Evolutionary conservation across 2,797 vertebrate species (phyloP).

Genomic region (Rhynchotus rufescens): DNA sequence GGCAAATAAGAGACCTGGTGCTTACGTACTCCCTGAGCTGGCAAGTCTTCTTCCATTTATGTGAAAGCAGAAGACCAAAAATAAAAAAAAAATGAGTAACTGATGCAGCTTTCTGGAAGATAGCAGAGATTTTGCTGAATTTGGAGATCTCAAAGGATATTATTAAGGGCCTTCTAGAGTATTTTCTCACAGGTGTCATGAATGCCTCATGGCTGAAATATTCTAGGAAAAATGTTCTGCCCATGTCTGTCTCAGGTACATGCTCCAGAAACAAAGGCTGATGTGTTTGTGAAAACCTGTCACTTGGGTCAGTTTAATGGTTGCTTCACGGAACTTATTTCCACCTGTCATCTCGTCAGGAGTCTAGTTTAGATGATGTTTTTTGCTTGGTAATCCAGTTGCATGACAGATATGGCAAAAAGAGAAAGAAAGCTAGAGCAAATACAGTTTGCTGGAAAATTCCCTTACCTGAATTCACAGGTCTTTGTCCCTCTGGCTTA

Average conservation of each 20-base stretch:
- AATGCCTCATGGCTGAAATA: background rate
- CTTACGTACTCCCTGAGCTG: background rate
- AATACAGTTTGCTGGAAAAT: background rate
- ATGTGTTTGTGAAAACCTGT: background rate
- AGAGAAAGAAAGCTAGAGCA: background rate
- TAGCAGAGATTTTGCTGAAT: background rate
- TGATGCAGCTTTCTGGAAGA: background rate
- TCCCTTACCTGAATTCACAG: accelerated
- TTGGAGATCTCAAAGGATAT: background rate
- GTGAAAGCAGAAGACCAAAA: background rate
- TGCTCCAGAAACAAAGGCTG: background rate
- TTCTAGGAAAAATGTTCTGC: background rate
- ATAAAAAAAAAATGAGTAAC: background rate
- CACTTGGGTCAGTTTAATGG: background rate
- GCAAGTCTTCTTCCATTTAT: background rate
- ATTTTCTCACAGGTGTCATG: background rate
- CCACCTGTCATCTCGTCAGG: background rate
- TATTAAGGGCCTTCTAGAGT: background rate
- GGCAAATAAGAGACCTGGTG: background rate
- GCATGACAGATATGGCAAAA: background rate
- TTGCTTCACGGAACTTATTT: background rate
- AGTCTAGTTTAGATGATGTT: background rate
- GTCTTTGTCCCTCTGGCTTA: background rate
- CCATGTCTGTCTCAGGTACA: background rate
- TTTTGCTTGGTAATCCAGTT: background rate